Evolutionary conservation across 2,113 vertebrate genomes (phyloP).

Genomic region (Brienomyrus brachyistius): DNA sequence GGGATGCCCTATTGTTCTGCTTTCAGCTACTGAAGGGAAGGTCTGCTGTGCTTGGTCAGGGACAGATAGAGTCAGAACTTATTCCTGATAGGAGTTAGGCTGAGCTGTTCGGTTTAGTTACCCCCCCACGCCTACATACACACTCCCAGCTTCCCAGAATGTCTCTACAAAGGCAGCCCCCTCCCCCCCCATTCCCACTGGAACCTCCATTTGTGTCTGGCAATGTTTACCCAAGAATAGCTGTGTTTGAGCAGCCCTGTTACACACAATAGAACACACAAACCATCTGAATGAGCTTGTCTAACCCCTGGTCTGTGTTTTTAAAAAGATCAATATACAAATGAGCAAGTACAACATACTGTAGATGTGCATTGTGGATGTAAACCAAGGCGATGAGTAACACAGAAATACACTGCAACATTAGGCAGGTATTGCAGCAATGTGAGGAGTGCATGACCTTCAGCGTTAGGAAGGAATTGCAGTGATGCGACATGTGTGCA

Average conservation of each 20-base stretch:
- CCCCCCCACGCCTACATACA: neutral
- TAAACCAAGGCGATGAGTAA: neutral
- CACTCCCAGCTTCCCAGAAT: neutral
- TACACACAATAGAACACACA: neutral
- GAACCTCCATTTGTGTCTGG: neutral
- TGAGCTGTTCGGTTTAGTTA: neutral
- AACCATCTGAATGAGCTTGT: neutral
- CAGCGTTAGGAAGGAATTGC: neutral
- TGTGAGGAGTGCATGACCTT: neutral
- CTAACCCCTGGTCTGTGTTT: constrained; percentile 1
- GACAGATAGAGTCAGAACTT: neutral
- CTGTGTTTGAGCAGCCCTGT: neutral
- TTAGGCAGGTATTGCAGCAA: neutral
- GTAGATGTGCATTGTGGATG: neutral
- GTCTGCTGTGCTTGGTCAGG: neutral
- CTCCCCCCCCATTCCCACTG: neutral
- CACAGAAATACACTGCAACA: too few relatives aligned
- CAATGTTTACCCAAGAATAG: neutral
- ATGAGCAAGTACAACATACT: neutral
- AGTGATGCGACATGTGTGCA: neutral
- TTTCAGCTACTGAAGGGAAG: neutral
- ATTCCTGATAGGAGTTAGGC: neutral
- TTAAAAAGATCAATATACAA: neutral
- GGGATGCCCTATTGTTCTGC: neutral
- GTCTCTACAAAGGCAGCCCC: neutral